Evolutionary conservation across 2,888 invertebrate species (phyloP).

Genomic region (Lithophane leautieri): DNA sequence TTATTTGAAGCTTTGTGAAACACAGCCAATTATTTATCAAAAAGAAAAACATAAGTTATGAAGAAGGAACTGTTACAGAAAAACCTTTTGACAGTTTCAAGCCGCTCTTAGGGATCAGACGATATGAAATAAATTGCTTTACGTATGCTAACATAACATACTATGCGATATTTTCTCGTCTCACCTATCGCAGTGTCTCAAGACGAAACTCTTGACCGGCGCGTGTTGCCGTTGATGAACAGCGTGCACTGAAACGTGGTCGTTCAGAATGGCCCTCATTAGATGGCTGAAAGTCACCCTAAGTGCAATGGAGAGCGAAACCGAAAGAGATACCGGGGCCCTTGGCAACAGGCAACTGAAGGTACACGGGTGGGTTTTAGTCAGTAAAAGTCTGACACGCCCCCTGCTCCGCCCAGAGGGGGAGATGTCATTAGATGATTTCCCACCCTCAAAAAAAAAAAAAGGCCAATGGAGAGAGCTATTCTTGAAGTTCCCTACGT

Average conservation of each 20-base stretch:
- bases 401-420: too few species aligned
- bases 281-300: neutral
- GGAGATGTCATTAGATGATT: too few species aligned
- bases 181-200: neutral
- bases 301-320: neutral
- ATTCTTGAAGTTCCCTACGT: neutral
- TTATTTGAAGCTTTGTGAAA: neutral
- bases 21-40: constrained; percentile 8
- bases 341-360: too few species aligned
- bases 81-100: constrained; percentile 8
- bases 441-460: too few species aligned
- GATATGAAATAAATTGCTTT: neutral
- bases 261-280: neutral
- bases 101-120: neutral
- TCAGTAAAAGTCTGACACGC: too few species aligned
- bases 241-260: neutral
- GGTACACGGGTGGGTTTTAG: too few species aligned
- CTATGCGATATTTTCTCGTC: neutral
- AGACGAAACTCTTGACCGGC: neutral
- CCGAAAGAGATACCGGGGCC: too few species aligned
- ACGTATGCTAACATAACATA: neutral
- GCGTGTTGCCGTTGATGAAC: neutral
- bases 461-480: neutral
- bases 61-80: neutral
- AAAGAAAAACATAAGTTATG: neutral